These are phyloP conservation scores for Sander vitreus DNA, from an alignment of 2,113 vertebrate species.

Conservation along the genomic window DNA sequence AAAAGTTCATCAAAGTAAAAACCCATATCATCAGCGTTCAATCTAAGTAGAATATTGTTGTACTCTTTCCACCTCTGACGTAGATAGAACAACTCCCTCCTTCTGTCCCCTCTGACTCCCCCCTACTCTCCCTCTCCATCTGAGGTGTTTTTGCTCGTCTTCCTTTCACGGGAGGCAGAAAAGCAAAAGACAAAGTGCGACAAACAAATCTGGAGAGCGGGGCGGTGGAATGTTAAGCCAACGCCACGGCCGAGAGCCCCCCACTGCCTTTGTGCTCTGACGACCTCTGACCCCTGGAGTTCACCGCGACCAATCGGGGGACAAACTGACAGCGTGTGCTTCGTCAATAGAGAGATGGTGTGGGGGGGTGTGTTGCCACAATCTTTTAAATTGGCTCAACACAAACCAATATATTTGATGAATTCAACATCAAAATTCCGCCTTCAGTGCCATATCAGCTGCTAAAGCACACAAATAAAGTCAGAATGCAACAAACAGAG, in stretches of 20 bases:
- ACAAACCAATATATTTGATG: neutral
- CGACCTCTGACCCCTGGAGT: constrained; percentile 64
- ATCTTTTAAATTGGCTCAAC: constrained; percentile 1
- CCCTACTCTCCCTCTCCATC: neutral
- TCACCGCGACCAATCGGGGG: constrained; percentile 67
- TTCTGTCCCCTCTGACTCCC: neutral
- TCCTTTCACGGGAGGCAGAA: constrained; percentile 31
- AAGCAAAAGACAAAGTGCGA: constrained; percentile 52
- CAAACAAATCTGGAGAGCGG: constrained; percentile 56
- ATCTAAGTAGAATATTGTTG: no score
- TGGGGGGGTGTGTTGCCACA: neutral
- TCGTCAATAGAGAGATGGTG: neutral
- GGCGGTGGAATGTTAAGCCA: constrained; percentile 70
- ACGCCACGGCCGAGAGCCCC: constrained; percentile 25
- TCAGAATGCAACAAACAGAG: neutral
- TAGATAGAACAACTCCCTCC: neutral
- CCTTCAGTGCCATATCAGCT: no score
- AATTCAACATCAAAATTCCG: neutral
- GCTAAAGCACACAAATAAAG: neutral
- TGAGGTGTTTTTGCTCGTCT: constrained; percentile 27
- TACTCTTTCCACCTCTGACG: no score
- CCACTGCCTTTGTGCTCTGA: constrained; percentile 50
- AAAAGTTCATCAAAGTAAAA: no score
- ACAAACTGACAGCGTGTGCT: constrained; percentile 67
- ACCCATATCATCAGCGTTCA: no score